Conservation (phyloP, 2,888 invertebrate genomes). For the Pandemis cinnamomeana region DNA sequence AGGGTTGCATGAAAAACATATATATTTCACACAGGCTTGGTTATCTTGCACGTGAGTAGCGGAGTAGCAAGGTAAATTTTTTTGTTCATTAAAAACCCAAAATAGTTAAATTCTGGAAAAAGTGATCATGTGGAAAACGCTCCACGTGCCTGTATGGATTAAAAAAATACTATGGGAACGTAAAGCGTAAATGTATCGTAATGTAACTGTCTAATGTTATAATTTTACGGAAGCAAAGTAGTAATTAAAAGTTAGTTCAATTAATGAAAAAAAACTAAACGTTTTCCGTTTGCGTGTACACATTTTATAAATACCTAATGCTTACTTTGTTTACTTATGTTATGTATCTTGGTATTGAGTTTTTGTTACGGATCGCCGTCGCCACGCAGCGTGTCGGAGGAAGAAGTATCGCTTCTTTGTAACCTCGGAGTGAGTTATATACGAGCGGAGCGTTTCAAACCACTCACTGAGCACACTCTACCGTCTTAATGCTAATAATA, state of each 20-base stretch:
- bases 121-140: background rate
- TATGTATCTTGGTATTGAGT: slow-evolving; percentile 11
- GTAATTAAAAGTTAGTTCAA: slow-evolving; percentile 10
- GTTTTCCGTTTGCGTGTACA: slow-evolving; percentile 31
- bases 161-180: background rate
- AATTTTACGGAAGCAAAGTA: slow-evolving; percentile 10
- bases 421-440: background rate
- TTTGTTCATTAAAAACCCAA: no score
- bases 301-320: slow-evolving; percentile 9
- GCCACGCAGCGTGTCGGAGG: slow-evolving; percentile 10
- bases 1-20: no score
- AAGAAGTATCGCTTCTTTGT: background rate
- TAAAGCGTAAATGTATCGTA: background rate
- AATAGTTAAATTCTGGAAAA: no score
- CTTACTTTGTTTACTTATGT: slow-evolving; percentile 22
- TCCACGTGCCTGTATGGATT: background rate
- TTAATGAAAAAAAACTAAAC: slow-evolving; percentile 11
- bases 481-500: background rate
- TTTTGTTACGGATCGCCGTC: slow-evolving; percentile 17
- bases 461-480: background rate
- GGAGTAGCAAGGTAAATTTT: no score
- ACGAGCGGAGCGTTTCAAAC: background rate
- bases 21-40: no score
- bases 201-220: background rate
- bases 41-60: no score